A percentile compares a stretch with the other conserved stretches of the same genome.
These are phyloP conservation scores for Lissonota sp. DNA, from an alignment of 2,888 invertebrate genomes.

Conservation along the genomic window DNA sequence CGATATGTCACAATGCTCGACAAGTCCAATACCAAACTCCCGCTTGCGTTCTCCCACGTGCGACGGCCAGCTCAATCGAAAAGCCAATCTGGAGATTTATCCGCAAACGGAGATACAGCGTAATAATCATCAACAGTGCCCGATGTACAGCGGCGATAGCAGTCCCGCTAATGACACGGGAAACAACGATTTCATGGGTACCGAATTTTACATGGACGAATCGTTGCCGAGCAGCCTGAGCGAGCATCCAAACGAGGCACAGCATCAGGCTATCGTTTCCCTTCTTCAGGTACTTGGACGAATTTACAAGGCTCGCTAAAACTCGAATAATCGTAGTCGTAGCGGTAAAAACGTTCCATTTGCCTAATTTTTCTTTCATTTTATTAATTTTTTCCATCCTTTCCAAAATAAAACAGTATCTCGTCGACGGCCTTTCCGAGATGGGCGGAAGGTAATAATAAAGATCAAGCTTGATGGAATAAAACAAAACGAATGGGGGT, in stretches of 20 bases:
- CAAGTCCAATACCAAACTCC: constrained; percentile 54
- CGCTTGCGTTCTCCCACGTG: constrained; percentile 76
- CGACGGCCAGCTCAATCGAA: constrained; percentile 79
- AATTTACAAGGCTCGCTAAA: constrained; percentile 67
- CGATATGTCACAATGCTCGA: constrained; percentile 55
- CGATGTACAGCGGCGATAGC: constrained; percentile 76
- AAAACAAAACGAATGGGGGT: no score
- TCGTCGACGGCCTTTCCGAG: no score
- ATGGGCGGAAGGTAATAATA: no score
- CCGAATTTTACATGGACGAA: constrained; percentile 95
- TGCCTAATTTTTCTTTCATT: constrained; percentile 67
- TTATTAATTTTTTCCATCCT: constrained; percentile 51
- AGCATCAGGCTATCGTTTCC: constrained; percentile 83
- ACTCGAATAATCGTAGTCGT: constrained; percentile 73
- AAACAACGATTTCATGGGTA: constrained; percentile 89
- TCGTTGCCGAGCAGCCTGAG: constrained; percentile 94
- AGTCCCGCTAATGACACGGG: constrained; percentile 82
- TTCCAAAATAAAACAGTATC: neutral
- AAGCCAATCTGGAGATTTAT: no score
- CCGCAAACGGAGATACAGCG: constrained; percentile 74
- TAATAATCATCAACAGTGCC: constrained; percentile 70
- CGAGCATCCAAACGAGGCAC: constrained; percentile 86
- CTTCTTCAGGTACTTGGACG: constrained; percentile 83
- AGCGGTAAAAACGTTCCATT: constrained; percentile 77
- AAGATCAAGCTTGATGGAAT: no score